phyloP scores from a whole-genome alignment of 2,797 vertebrate species.

The Mormyrops boulengeri region DNA sequence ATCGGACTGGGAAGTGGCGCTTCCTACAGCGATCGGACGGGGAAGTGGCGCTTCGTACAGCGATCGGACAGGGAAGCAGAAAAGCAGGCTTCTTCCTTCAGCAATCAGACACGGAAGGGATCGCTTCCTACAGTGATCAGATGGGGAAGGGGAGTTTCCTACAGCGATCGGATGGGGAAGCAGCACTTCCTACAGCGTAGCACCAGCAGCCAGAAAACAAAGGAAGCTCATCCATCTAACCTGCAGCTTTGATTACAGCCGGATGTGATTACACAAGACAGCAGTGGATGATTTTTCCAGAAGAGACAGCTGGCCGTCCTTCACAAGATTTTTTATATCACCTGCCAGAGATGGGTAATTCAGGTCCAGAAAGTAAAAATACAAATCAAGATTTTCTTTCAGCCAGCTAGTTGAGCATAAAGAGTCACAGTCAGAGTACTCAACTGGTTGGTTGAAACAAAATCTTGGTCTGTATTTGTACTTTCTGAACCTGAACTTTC shows the following conservation, averaged over 20 bases:
- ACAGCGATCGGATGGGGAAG: too few species aligned
- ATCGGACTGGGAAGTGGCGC: too few species aligned
- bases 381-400: neutral
- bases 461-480: neutral
- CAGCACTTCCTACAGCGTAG: neutral
- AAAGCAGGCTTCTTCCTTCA: too few species aligned
- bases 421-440: too few species aligned
- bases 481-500: neutral
- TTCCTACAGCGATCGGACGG: too few species aligned
- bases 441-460: too few species aligned
- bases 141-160: too few species aligned
- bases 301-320: neutral
- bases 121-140: too few species aligned
- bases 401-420: too few species aligned
- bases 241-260: neutral
- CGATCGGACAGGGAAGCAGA: too few species aligned
- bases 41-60: too few species aligned
- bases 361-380: neutral
- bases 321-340: neutral
- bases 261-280: neutral
- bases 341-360: neutral
- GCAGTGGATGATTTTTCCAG: neutral
- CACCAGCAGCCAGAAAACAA: neutral
- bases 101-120: too few species aligned
- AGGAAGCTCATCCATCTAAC: neutral